A percentile compares a stretch with the other conserved stretches of the same genome.
Evolutionary conservation across 2,797 vertebrate genomes (phyloP).

Genomic region (Acanthurus lineatus): DNA sequence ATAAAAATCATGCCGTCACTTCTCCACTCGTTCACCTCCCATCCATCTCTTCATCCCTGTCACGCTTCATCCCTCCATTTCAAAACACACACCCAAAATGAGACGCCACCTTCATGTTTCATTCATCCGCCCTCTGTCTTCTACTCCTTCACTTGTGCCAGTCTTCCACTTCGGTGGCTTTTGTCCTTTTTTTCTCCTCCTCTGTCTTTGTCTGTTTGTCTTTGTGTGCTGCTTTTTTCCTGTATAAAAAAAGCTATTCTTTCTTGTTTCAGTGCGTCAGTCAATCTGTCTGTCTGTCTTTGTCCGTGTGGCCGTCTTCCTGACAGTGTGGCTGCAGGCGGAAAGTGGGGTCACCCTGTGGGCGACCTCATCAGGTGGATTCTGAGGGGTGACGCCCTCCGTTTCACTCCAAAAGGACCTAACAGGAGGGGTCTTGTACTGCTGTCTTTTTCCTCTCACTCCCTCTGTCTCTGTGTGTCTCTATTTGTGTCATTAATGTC

Average conservation of each 20-base stretch:
- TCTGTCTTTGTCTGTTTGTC: constrained; percentile 69
- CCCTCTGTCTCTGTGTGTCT: constrained; percentile 57
- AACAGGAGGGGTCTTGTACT: constrained; percentile 77
- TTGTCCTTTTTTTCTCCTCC: constrained; percentile 33
- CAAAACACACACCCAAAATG: constrained; percentile 40
- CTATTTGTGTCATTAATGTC: constrained; percentile 65
- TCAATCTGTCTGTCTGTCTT: constrained; percentile 82
- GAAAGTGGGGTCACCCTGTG: constrained; percentile 70
- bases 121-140: constrained; percentile 69
- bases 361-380: constrained; percentile 74
- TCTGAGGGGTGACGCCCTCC: constrained; percentile 66
- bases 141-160: constrained; percentile 64
- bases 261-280: constrained; percentile 87
- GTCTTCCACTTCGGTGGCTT: constrained; percentile 64
- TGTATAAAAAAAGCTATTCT: constrained; percentile 83
- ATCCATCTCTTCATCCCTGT: constrained; percentile 71
- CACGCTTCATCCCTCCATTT: constrained; percentile 68
- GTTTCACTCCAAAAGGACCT: constrained; percentile 61
- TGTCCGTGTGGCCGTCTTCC: constrained; percentile 78
- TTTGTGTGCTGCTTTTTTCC: constrained; percentile 63
- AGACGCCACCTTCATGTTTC: constrained; percentile 77
- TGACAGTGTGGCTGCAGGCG: constrained; percentile 75
- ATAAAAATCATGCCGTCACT: constrained; percentile 62
- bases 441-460: constrained; percentile 70
- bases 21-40: constrained; percentile 57